Base-by-base conservation (phyloP, 2,797 vertebrate species). In the Microcaecilia unicolor region DNA sequence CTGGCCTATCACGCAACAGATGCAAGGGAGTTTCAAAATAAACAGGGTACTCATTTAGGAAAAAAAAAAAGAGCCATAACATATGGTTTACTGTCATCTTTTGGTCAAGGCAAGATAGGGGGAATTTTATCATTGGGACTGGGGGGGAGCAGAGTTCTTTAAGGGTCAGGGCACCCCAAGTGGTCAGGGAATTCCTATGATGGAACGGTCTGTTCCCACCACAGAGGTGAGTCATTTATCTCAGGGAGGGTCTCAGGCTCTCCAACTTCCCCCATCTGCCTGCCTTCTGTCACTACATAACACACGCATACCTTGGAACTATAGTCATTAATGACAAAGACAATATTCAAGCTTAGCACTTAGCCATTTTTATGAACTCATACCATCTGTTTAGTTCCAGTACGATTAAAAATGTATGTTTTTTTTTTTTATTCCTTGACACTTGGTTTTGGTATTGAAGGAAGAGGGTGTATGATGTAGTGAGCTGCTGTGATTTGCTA, bases 1-100 rank as follows among this genome's bases (percentile, higher is more conserved):
- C 74, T 69, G 73, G 68, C 58, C 61, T 73, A 67, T 75, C 41
- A 31, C 35, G 48, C 62, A 64, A 65, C 61, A 70, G 66, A 75
- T 71, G 58, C 31, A 25, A 48, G 31, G 33, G 61, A 67, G 55
- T 64, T 67, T 66, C 47, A 61, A 77, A 74, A 78, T 70, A 78
- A 80, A 71, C 43, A 58, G 46, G 41, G 25, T 54, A 38, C 24
- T 38, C 24, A 25, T 38, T 52, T 17, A 15, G n/a, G n/a, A n/a
- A n/a, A n/a, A 25, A 31, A 46, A 26, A 26, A 16, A 32, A 22
- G 34, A 44, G 37, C 33, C 17, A 30, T 49, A 34, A 42, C 35
- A 35, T 45, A 38, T 26, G 43, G 38, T 44, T 55, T 14, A 7
- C 33, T 37, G 54, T 58, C 48, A 56, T 41, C 27, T 28, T 31